Percentiles rank a stretch among this genome's conserved stretches.
Conservation (phyloP, 2,888 invertebrate species). For the Crocallis elinguaria region DNA sequence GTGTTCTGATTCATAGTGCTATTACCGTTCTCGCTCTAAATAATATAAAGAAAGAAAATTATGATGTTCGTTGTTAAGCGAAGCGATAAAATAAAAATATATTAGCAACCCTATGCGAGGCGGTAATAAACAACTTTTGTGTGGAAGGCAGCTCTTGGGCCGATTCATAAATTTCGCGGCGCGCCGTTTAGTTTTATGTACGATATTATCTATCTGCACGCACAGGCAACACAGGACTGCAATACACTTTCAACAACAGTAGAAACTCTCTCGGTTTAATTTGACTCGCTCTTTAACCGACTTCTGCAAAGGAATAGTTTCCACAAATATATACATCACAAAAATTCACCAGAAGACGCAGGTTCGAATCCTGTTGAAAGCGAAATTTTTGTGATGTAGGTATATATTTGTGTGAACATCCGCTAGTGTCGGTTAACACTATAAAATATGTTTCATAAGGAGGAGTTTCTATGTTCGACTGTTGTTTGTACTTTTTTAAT, state of each 20-base stretch:
- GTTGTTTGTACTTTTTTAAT: too few relatives aligned
- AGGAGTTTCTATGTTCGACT: too few relatives aligned
- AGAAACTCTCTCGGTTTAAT: too few relatives aligned
- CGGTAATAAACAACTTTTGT: constrained; percentile 80
- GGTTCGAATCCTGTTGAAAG: too few relatives aligned
- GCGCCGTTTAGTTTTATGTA: constrained; percentile 80
- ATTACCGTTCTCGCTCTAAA: constrained; percentile 69
- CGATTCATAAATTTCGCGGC: constrained; percentile 81
- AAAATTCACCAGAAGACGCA: too few relatives aligned
- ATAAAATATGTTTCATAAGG: too few relatives aligned
- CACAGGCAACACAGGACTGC: constrained; percentile 39
- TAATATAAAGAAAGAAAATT: constrained; percentile 70
- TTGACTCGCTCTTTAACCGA: too few relatives aligned
- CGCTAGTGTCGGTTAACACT: too few relatives aligned
- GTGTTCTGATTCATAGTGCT: constrained; percentile 66
- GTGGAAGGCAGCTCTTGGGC: constrained; percentile 78
- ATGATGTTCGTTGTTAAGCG: constrained; percentile 64
- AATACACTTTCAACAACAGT: constrained; percentile 30
- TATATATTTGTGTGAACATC: too few relatives aligned
- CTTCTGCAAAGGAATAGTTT: too few relatives aligned
- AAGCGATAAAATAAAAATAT: constrained; percentile 67
- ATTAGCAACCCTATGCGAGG: constrained; percentile 72
- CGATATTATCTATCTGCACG: constrained; percentile 78
- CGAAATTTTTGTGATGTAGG: too few relatives aligned
- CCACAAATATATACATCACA: too few relatives aligned